Conservation (phyloP, 2,113 vertebrate species). For the Butastur rufipennis region DNA sequence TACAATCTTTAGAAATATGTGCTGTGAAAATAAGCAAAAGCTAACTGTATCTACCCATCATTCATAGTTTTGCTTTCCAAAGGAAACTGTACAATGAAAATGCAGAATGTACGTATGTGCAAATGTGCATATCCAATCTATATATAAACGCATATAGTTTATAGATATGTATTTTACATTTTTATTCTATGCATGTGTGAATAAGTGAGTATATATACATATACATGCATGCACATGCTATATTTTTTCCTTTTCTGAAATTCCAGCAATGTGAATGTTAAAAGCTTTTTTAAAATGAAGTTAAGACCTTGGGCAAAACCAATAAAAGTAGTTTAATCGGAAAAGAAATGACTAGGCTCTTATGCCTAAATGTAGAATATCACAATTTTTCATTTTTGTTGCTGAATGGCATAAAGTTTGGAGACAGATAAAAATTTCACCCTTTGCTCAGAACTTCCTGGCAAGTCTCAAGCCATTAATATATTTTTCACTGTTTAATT, state of each 20-base stretch:
- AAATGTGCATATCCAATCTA: not conserved
- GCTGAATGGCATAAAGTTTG: not conserved
- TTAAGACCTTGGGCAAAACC: not conserved
- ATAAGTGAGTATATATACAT: not conserved
- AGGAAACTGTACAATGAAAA: not conserved
- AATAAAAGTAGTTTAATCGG: not conserved
- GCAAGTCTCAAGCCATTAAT: not conserved
- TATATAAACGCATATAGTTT: not conserved
- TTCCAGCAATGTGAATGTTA: not conserved
- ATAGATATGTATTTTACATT: not conserved
- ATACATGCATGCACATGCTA: not conserved
- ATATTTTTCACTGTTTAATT: slow-evolving; percentile 27
- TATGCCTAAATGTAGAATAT: not conserved
- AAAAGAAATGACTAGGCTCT: not conserved
- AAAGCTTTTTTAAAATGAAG: not conserved
- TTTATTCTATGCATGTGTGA: not conserved
- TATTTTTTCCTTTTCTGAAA: not conserved
- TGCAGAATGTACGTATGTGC: not conserved
- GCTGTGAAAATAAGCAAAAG: not conserved
- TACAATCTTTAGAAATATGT: not conserved
- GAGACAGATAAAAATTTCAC: not conserved
- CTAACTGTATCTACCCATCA: not conserved
- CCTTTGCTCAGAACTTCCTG: not conserved
- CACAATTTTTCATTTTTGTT: not conserved
- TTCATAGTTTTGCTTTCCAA: not conserved